A percentile compares a stretch with the other conserved stretches of the same genome.
Conservation (phyloP, 2,888 invertebrate genomes). For the Liposcelis brunnea region DNA sequence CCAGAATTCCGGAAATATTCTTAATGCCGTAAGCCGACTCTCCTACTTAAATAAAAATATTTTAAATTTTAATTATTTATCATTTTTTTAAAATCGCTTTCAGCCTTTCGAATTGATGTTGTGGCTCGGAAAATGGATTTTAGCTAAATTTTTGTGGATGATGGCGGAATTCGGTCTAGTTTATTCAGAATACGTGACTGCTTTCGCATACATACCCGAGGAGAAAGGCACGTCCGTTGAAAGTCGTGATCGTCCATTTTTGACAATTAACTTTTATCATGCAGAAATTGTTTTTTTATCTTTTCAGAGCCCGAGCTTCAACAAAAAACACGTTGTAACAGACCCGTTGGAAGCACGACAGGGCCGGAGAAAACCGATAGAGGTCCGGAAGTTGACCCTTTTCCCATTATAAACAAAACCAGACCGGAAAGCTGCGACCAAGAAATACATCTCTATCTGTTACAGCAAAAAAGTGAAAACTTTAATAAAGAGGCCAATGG, state of each 20-base stretch:
- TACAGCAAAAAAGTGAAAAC: conserved; percentile 17
- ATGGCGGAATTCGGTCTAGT: conserved; percentile 18
- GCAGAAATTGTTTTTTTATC: too few relatives aligned
- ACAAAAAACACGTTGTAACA: neutral
- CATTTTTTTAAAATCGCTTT: conserved; percentile 12
- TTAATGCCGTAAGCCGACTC: conserved; percentile 4
- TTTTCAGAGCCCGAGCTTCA: neutral
- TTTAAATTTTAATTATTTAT: conserved; percentile 7
- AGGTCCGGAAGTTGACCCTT: conserved; percentile 16
- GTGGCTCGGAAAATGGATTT: conserved; percentile 35
- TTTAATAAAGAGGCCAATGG: conserved; percentile 5
- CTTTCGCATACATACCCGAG: conserved; percentile 16
- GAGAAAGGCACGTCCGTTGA: conserved; percentile 12
- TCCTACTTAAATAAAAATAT: neutral
- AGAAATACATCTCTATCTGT: conserved; percentile 36
- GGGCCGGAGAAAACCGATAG: conserved; percentile 16
- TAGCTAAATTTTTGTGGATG: conserved; percentile 19
- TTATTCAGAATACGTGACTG: conserved; percentile 15
- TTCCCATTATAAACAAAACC: conserved; percentile 44
- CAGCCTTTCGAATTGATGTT: conserved; percentile 38
- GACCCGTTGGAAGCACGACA: conserved; percentile 12
- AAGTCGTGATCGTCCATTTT: too few relatives aligned
- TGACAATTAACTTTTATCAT: conserved; percentile 29
- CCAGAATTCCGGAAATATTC: neutral
- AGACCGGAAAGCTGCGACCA: conserved; percentile 73